Base-by-base conservation (phyloP, 1,140 invertebrate species). In the Monomorium pharaonis region DNA sequence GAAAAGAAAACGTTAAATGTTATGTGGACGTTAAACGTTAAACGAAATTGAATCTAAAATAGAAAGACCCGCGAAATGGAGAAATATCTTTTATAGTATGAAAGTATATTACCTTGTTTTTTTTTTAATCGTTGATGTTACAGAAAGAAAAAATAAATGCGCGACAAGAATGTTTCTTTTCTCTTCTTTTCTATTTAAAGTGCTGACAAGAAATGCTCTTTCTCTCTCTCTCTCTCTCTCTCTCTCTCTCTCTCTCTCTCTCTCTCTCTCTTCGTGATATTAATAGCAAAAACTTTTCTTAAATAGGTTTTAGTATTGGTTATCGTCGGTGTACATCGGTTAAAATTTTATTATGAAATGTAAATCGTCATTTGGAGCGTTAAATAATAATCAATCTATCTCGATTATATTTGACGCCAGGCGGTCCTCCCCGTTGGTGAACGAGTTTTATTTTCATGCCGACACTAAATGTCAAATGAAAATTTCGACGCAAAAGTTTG, bases 61-160 rank as follows among this genome's bases (percentile, higher is more conserved):
- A 21, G 76, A 67, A 77, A 14, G 37, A 44, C 37, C 21, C 16
- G 10, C 3, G 47, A 51, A 16, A 33, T n/a, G 33, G 24, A 14
- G 9, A 30, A 77, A 63, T 6, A 16, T 62, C 18, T 37, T 65
- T 54, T 24, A 14, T 27, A 56, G n/a, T n/a, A n/a, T 21, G 16
- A 42, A 30, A 42, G 0, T 44, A 54, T 30, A 16, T 87, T 54
- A 51, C 78, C 77, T 70, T 91, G 84, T 91, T 92, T 90, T 27
- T 92, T 90, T 27, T 92, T 67, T 75, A 89, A 92, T 89, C 88
- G 85, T 92, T 89, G 84, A 86, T 91, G 91, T 92, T 88, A 54
- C 37, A 37, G n/a, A n/a, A n/a, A n/a, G 78, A 84, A 86, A 76
- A 84, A 83, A 84, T 77, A 80, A 83, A 87, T 63, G 54, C 44